A percentile compares a stretch with the other conserved stretches of the same genome.
Conservation (phyloP, 2,888 invertebrate genomes). For the Idaea aversata region DNA sequence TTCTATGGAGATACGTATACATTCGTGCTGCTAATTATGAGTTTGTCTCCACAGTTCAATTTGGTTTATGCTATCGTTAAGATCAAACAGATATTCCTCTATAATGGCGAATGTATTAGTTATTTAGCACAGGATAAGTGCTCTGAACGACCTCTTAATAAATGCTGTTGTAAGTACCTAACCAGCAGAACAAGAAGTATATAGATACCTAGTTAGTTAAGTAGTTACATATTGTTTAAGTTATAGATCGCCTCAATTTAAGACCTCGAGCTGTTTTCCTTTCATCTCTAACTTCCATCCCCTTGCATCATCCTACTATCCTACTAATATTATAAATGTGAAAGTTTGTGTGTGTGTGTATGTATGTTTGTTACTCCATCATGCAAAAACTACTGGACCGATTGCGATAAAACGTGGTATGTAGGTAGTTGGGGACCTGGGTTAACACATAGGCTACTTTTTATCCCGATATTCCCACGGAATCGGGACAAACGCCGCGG, state of each 20-base stretch:
- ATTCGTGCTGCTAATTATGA: slow-evolving; percentile 49
- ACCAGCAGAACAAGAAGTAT: not conserved
- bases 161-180: slow-evolving; percentile 59
- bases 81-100: slow-evolving; percentile 57
- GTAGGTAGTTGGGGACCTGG: not conserved
- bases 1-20: slow-evolving; percentile 52
- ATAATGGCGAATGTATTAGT: slow-evolving; percentile 63
- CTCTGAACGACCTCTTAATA: slow-evolving; percentile 49
- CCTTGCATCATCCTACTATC: not conserved
- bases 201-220: not conserved
- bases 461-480: too few relatives aligned
- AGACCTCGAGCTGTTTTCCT: not conserved
- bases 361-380: too few relatives aligned
- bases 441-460: too few relatives aligned
- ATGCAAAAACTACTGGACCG: too few relatives aligned
- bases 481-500: too few relatives aligned
- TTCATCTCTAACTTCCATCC: not conserved
- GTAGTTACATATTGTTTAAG: not conserved
- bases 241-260: not conserved
- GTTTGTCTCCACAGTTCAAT: slow-evolving; percentile 65
- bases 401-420: not conserved
- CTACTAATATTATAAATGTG: too few relatives aligned
- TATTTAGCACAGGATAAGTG: slow-evolving; percentile 50
- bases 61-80: slow-evolving; percentile 63
- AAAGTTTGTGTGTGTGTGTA: too few relatives aligned